Percentiles rank a stretch among this genome's conserved stretches.
phyloP scores from a whole-genome alignment of 2,113 vertebrate genomes.

The Gallinago media region DNA sequence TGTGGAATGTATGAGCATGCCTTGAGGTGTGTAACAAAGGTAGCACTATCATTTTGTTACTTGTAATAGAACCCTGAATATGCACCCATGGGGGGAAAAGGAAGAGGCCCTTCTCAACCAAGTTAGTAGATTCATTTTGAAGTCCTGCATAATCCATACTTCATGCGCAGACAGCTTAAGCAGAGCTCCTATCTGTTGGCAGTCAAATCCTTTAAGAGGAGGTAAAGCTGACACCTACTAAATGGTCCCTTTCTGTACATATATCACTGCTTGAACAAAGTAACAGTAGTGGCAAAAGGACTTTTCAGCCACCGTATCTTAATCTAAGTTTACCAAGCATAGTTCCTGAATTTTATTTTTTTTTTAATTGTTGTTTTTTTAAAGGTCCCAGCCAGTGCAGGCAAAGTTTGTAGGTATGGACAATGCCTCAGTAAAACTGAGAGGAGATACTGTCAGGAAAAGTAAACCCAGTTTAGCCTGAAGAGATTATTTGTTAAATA shows the following conservation, averaged over 20 bases:
- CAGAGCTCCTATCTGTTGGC: not conserved
- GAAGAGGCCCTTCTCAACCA: not conserved
- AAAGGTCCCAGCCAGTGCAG: not conserved
- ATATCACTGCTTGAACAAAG: not conserved
- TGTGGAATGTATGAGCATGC: not conserved
- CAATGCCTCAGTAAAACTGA: not conserved
- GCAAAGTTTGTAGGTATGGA: not conserved
- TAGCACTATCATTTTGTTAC: not conserved
- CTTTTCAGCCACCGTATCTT: not conserved
- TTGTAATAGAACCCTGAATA: not conserved
- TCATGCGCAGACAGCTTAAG: not conserved
- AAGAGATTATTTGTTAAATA: not conserved
- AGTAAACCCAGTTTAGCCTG: not conserved
- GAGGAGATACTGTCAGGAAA: not conserved
- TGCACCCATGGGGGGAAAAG: not conserved
- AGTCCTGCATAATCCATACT: not conserved
- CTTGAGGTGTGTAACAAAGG: not conserved
- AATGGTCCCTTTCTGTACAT: not conserved
- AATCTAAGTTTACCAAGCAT: not conserved
- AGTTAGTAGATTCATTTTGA: not conserved
- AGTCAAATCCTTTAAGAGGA: not conserved
- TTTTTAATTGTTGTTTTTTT: not conserved
- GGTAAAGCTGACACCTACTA: not conserved
- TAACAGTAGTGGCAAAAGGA: not conserved
- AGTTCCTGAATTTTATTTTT: not conserved